phyloP scores from a whole-genome alignment of 2,888 invertebrate species.

The Caenorhabditis sp. region DNA sequence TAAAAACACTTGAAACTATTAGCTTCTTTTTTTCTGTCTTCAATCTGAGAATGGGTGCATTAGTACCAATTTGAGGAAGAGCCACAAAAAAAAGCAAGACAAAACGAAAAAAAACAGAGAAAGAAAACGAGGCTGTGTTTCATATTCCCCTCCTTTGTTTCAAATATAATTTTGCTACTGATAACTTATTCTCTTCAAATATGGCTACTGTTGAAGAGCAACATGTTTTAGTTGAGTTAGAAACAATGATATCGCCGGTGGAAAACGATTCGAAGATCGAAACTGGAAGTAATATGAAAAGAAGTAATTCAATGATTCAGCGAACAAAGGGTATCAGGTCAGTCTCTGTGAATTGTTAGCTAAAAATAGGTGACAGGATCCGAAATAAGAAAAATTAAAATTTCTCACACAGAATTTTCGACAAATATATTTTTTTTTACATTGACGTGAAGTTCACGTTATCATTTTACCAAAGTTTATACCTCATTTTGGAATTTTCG shows the following conservation, averaged over 20 bases:
- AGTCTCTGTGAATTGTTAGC: constrained; percentile 1
- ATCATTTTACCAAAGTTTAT: too few relatives aligned
- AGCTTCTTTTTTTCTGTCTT: constrained; percentile 1
- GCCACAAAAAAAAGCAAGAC: not conserved
- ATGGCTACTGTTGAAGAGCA: constrained; percentile 34
- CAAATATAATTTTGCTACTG: not conserved
- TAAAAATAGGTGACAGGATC: not conserved
- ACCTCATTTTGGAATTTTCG: too few relatives aligned
- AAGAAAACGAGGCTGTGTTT: constrained; percentile 1
- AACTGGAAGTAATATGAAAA: constrained; percentile 1
- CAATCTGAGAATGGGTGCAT: constrained; percentile 18
- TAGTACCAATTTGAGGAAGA: not conserved
- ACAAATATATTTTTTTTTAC: too few relatives aligned
- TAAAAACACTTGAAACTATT: constrained; percentile 13
- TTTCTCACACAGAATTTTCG: too few relatives aligned
- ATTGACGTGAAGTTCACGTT: too few relatives aligned
- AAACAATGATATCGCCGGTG: constrained; percentile 23
- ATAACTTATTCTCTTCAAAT: not conserved
- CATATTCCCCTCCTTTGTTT: constrained; percentile 2
- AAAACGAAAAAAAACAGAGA: not conserved
- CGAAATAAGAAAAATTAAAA: constrained; percentile 7
- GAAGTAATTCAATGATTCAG: not conserved
- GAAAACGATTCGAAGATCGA: constrained; percentile 13
- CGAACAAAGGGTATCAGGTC: constrained; percentile 34
- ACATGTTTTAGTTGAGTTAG: constrained; percentile 35